These are phyloP conservation scores for Drosophila santomea DNA, from an alignment of 1,140 invertebrate species.

Conservation along the genomic window DNA sequence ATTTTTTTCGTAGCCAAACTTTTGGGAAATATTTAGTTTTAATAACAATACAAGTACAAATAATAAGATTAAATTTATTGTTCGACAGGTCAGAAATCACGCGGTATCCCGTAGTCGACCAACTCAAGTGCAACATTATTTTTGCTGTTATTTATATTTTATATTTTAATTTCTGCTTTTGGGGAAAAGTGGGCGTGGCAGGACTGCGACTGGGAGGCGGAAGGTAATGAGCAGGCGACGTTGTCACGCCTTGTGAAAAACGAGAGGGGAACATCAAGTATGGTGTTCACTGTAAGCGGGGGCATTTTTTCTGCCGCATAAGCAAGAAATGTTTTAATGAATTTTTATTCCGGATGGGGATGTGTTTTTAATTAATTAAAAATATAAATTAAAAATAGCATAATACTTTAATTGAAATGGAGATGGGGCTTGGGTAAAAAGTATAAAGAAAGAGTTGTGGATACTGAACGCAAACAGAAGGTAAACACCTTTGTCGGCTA, in stretches of 20 bases:
- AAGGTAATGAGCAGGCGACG: constrained; percentile 66
- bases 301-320: constrained; percentile 54
- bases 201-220: not conserved
- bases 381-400: constrained; percentile 74
- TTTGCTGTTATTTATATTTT: constrained; percentile 26
- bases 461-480: not conserved
- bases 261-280: not conserved
- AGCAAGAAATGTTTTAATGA: constrained; percentile 79
- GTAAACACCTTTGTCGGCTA: no score
- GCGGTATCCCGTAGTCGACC: not conserved
- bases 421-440: constrained; percentile 5
- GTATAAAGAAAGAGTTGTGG: not conserved
- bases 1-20: no score
- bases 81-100: not conserved
- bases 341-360: constrained; percentile 52
- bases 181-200: constrained; percentile 1
- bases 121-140: not conserved
- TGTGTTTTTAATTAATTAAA: constrained; percentile 75
- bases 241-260: constrained; percentile 59
- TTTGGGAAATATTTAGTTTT: no score
- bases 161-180: constrained; percentile 32
- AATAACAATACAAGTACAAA: no score
- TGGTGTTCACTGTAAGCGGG: constrained; percentile 51
- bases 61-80: no score
- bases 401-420: constrained; percentile 69